Evolutionary conservation across 2,113 vertebrate species (phyloP).

Genomic region (Motacilla alba): DNA sequence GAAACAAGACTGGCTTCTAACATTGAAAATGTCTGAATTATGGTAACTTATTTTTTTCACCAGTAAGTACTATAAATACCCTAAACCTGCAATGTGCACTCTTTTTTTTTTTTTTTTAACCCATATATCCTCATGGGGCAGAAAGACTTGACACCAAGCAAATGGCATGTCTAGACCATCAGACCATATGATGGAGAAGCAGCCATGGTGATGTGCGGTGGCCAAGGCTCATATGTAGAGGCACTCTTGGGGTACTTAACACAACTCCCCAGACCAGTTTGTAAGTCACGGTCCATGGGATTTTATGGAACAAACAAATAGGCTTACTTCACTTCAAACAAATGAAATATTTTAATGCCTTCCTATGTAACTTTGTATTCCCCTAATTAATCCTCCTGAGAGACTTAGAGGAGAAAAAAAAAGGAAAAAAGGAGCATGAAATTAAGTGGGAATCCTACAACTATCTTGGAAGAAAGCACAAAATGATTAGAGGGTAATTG

Average conservation of each 20-base stretch:
- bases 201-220: accelerated
- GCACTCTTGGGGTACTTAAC: background rate
- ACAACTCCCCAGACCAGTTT: background rate
- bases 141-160: background rate
- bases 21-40: background rate
- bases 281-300: background rate
- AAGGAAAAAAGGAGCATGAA: background rate
- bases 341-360: background rate
- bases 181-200: accelerated
- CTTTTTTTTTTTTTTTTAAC: background rate
- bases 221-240: background rate
- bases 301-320: background rate
- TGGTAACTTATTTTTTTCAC: background rate
- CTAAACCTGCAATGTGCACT: background rate
- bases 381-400: background rate
- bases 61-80: background rate
- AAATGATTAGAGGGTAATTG: background rate
- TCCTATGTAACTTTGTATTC: background rate
- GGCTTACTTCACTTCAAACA: background rate
- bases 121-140: background rate
- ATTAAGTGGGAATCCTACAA: background rate
- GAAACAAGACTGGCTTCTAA: background rate
- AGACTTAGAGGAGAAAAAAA: background rate
- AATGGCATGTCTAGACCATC: background rate
- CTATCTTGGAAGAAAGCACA: background rate